Evolutionary conservation across 2,113 vertebrate genomes (phyloP), one percentile per base, ranked within the genome.

Genomic region (Vulpes lagopus): DNA sequence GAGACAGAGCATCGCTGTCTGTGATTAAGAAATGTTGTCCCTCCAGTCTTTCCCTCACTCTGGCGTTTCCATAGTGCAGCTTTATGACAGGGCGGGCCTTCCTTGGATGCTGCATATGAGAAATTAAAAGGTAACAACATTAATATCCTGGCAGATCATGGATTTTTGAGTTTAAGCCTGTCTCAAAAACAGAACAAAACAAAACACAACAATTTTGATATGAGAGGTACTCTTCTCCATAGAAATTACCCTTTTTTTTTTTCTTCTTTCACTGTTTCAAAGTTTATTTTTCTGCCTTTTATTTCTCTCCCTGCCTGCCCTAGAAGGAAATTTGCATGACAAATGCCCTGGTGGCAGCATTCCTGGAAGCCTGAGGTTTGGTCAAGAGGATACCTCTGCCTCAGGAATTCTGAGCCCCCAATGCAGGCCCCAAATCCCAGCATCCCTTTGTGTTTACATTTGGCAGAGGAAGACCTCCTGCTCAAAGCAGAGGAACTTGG

Each of bases 51-150:
- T 11, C 2, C n/a, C n/a, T 62, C 1, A 0, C 20, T 11, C 43
- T 78, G 35, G n/a, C 2, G 0, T 92, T 88, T 43, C 43, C 22
- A 15, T 0, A 35, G 38, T 19, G 20, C 2, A 11, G 74, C 65
- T 94, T 86, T 32, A 90, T 71, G 69, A 62, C 23, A 49, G 43
- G 10, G 49, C 8, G 1, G 0, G 4, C 3, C 57, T 25, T 89
- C 51, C 78, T 81, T 74, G 30, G 43, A 76, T 79, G 73, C 91
- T 95, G 64, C 81, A 64, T 62, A n/a, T 32, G 74, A 94, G 57
- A 94, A 79, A 95, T 84, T 89, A 84, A 87, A 96, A 96, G 84
- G 49, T 78, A 82, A 91, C 6, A 10, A 49, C 55, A 82, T 94
- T 88, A 92, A 79, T 86, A 74, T 95, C 79, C 65, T 92, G 60